Conservation (phyloP, 2,888 invertebrate species). For the Tetanocera ferruginea region DNA sequence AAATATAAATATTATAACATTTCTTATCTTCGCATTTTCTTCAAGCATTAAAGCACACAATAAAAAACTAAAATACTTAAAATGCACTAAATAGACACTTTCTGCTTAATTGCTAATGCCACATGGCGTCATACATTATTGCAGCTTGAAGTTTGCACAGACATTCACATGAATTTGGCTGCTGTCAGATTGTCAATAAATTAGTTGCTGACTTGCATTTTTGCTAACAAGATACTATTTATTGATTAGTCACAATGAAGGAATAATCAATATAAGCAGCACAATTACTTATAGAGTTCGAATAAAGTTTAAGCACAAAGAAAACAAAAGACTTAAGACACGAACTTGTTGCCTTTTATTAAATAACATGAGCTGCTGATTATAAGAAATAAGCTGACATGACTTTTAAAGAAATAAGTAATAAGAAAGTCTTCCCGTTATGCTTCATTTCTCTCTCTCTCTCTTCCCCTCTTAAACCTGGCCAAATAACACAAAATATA, state of each 20-base stretch:
- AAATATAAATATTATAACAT: neutral
- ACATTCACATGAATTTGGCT: neutral
- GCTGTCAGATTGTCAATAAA: neutral
- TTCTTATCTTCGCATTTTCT: neutral
- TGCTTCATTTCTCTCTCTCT: too few species aligned
- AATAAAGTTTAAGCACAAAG: neutral
- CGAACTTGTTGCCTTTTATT: constrained; percentile 22
- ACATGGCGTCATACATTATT: neutral
- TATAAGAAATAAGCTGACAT: too few species aligned
- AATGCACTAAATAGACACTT: neutral
- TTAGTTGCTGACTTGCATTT: neutral
- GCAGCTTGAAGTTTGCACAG: neutral
- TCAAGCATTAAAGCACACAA: neutral
- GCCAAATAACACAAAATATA: constrained; percentile 28
- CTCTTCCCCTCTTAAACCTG: too few species aligned
- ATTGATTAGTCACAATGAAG: neutral
- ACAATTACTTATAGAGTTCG: neutral
- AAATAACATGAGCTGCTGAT: too few species aligned
- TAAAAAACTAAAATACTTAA: neutral
- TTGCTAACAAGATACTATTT: neutral
- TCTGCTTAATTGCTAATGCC: neutral
- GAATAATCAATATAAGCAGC: neutral
- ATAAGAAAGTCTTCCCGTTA: neutral
- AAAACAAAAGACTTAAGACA: constrained; percentile 45
- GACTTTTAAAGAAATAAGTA: constrained; percentile 32